These are phyloP conservation scores for Brachyopa scutellaris DNA, from an alignment of 2,888 invertebrate genomes.

Conservation along the genomic window DNA sequence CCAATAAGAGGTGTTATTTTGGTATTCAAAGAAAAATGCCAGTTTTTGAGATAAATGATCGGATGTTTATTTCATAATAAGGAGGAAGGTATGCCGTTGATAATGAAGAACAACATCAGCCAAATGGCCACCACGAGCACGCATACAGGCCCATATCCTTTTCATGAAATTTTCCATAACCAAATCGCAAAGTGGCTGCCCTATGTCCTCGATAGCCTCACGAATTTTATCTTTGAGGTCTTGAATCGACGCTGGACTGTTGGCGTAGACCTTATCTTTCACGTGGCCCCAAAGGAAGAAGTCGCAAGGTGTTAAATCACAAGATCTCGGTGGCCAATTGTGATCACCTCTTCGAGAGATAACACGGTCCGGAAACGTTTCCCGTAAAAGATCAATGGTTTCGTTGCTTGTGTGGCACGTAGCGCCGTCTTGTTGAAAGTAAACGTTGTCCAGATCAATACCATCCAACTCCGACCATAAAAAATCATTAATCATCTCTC, in stretches of 20 bases:
- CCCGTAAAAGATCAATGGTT: neutral
- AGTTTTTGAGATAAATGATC: too few species aligned
- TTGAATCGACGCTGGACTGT: constrained; percentile 16
- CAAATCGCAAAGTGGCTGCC: too few species aligned
- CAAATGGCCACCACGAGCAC: neutral
- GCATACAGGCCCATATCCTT: too few species aligned
- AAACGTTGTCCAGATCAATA: constrained; percentile 23
- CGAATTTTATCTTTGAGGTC: constrained; percentile 26
- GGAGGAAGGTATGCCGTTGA: too few species aligned
- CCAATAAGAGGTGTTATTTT: too few species aligned
- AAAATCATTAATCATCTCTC: neutral
- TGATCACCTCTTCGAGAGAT: neutral
- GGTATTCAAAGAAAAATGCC: too few species aligned
- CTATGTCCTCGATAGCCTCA: constrained; percentile 1
- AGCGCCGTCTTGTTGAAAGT: constrained; percentile 24
- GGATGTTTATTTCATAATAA: too few species aligned
- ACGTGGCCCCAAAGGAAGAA: constrained; percentile 22
- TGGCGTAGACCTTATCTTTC: constrained; percentile 13
- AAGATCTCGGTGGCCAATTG: constrained; percentile 20
- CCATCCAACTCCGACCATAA: neutral
- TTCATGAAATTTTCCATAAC: too few species aligned
- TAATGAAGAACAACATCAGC: neutral
- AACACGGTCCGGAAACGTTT: too few species aligned
- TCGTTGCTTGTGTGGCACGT: constrained; percentile 16
- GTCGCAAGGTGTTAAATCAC: constrained; percentile 17